Evolutionary conservation across 1,140 invertebrate species (phyloP).

Genomic region (Pachypsylla venusta): DNA sequence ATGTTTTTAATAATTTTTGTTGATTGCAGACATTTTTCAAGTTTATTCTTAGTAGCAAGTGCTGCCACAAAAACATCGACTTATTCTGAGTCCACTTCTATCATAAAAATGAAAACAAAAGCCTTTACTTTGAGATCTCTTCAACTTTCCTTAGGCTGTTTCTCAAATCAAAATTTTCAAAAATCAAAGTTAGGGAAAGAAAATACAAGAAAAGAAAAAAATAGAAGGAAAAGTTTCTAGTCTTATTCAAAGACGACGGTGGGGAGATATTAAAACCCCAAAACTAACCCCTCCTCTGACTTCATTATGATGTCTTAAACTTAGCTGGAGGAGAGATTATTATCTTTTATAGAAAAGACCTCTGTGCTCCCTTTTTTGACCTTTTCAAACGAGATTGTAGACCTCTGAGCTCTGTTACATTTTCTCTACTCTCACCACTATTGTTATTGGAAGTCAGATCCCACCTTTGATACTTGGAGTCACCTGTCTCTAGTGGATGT

Average conservation of each 20-base stretch:
- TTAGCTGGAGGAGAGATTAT: slow-evolving; percentile 4
- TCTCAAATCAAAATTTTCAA: slow-evolving; percentile 3
- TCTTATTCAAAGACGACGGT: slow-evolving; percentile 3
- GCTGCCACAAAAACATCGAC: too few relatives aligned
- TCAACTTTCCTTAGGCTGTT: slow-evolving; percentile 5
- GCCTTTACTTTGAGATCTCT: not conserved
- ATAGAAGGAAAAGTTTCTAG: slow-evolving; percentile 7
- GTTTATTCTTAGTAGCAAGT: not conserved
- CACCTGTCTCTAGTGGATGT: not conserved
- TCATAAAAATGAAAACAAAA: not conserved
- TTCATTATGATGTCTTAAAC: not conserved
- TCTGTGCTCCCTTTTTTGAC: not conserved
- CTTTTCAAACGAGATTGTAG: not conserved
- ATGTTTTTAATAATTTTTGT: not conserved
- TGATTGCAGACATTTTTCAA: not conserved
- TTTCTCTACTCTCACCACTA: not conserved
- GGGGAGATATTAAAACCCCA: slow-evolving; percentile 7
- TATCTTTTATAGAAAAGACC: slow-evolving; percentile 1
- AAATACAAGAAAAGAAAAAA: not conserved
- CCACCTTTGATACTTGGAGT: not conserved
- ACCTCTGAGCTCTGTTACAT: not conserved
- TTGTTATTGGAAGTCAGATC: too few relatives aligned
- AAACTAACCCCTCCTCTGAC: not conserved
- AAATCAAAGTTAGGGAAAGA: slow-evolving; percentile 4
- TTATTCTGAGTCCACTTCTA: too few relatives aligned